Conservation (phyloP, 2,797 vertebrate genomes). For the Epinephelus coioides region DNA sequence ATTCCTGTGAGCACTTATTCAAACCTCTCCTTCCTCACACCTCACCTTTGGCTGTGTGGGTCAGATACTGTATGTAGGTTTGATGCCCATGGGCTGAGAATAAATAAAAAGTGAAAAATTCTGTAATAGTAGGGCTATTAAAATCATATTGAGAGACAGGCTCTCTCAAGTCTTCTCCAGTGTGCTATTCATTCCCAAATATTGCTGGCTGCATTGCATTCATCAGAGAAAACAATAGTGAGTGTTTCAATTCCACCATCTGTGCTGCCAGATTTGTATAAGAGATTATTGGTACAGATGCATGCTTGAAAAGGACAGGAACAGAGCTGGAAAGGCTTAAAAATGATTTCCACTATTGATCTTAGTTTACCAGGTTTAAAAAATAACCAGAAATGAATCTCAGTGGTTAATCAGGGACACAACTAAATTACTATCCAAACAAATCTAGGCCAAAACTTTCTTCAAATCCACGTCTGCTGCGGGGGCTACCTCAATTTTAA, state of each 20-base stretch:
- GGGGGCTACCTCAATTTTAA: background rate
- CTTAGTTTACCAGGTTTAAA: conserved; percentile 5
- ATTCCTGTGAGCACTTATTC: conserved; percentile 6
- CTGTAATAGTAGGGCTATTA: background rate
- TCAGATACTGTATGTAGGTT: background rate
- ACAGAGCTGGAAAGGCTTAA: background rate
- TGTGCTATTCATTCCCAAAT: conserved; percentile 15
- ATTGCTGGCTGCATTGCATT: conserved; percentile 13
- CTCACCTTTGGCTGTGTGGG: background rate
- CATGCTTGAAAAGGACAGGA: conserved; percentile 16
- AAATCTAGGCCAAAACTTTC: background rate
- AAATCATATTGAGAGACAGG: background rate
- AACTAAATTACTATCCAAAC: background rate
- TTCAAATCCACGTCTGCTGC: background rate
- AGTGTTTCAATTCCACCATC: conserved; percentile 17
- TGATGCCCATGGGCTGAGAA: background rate
- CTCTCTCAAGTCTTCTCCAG: background rate
- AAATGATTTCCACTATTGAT: conserved; percentile 6
- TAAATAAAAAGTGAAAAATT: background rate
- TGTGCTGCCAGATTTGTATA: conserved; percentile 2
- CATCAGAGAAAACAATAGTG: conserved; percentile 17
- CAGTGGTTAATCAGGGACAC: background rate
- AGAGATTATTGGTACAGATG: conserved; percentile 12
- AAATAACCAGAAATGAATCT: background rate
- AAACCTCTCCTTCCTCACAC: conserved; percentile 4